phyloP scores from a whole-genome alignment of 2,888 invertebrate genomes.

The Cerastis leucographa region DNA sequence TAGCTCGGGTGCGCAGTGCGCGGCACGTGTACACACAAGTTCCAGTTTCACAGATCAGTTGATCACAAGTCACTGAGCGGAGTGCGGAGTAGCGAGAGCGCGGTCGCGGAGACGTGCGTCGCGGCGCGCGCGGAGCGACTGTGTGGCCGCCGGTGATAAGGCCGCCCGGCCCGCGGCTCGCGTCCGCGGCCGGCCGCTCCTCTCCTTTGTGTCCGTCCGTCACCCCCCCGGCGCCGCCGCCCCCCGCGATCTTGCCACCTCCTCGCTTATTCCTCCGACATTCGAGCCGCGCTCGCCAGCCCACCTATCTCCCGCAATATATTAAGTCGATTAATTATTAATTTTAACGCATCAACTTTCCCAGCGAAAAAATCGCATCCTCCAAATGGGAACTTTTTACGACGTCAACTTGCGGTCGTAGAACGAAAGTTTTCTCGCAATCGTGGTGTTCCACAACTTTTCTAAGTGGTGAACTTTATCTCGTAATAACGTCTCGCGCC shows the following conservation, averaged over 20 bases:
- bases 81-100: constrained; percentile 56
- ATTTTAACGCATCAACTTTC: constrained; percentile 78
- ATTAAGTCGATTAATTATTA: constrained; percentile 86
- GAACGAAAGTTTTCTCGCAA: constrained; percentile 66
- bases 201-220: constrained; percentile 90
- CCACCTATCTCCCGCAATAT: constrained; percentile 84
- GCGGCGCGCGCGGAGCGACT: constrained; percentile 86
- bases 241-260: constrained; percentile 77
- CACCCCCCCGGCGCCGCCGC: constrained; percentile 76
- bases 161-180: constrained; percentile 83
- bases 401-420: constrained; percentile 47
- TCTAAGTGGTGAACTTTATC: constrained; percentile 78
- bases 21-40: constrained; percentile 79
- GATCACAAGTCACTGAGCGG: constrained; percentile 76
- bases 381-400: constrained; percentile 70
- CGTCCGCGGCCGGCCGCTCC: constrained; percentile 87
- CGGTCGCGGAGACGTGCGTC: constrained; percentile 80
- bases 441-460: constrained; percentile 76
- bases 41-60: constrained; percentile 76
- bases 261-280: constrained; percentile 73
- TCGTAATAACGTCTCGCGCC: constrained; percentile 80
- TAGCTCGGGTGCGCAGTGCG: constrained; percentile 79
- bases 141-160: constrained; percentile 87
- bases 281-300: constrained; percentile 77
- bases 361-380: constrained; percentile 66